Evolutionary conservation across 2,113 vertebrate genomes (phyloP), one percentile per base, ranked within the genome.

Genomic region (Aspidoscelis tigris): DNA sequence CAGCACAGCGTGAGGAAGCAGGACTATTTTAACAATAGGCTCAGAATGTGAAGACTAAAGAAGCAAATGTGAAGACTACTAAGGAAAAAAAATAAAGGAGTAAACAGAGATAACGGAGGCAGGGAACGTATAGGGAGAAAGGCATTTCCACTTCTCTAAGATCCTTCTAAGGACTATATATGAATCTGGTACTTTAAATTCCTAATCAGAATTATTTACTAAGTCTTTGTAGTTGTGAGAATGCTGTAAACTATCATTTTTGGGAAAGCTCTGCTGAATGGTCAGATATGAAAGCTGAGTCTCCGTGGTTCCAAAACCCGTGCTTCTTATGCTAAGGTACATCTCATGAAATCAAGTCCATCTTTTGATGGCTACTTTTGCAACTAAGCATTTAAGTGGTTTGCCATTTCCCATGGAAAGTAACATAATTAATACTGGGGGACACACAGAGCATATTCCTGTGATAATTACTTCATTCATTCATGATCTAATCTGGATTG

Each of bases 401-500:
- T 55, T 81, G 18, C 50, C 44, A 41, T 8, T 65, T 24, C 47
- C 58, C 33, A 26, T 43, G n/a, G 3, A n/a, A 70, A 71, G 79
- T 20, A 50, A 50, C n/a, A 16, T 55, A 26, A 33, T 26, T 55
- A 26, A 33, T 26, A 53, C 14, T 50, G 18, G 44, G 44, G 50
- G 41, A 70, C 20, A 53, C 44, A 44, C 7, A 16, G 1, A 10
- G 44, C 12, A 66, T 6, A 44, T 3, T 66, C n/a, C 14, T 1
- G 69, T 80, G 33, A 39, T 39, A 78, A 82, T 39, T 88, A 11
- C 12, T 84, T 0, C 0, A 55, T 5, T 33, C 84, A 72, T 77
- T 53, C 41, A 55, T 78, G 73, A n/a, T 53, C 39, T 85, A 68
- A 90, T 79, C 82, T 81, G 55, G 80, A 73, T 89, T 89, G 84